Evolutionary conservation across 2,888 invertebrate species (phyloP).

Genomic region (Diaphora mendica): DNA sequence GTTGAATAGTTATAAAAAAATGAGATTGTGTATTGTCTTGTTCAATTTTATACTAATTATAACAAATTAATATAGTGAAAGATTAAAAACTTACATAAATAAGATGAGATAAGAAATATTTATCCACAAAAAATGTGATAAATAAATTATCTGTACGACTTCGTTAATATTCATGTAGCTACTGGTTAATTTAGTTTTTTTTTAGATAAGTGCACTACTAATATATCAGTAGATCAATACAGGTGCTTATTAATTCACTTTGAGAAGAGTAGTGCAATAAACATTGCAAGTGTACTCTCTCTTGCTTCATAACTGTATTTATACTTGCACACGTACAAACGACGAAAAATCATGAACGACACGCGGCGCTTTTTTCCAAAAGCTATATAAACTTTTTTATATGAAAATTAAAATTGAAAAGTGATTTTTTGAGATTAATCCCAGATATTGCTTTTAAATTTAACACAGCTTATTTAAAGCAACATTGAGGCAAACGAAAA

Average conservation of each 20-base stretch:
- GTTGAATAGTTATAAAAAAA: not conserved
- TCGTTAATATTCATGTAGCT: not conserved
- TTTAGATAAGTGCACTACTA: not conserved
- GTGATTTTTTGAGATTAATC: not conserved
- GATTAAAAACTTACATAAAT: not conserved
- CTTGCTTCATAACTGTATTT: not conserved
- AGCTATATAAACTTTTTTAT: no score
- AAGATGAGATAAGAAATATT: not conserved
- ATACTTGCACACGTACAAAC: no score
- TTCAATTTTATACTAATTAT: not conserved
- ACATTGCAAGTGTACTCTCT: not conserved
- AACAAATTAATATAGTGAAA: not conserved
- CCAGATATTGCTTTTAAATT: not conserved
- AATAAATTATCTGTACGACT: no score
- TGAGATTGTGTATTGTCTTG: not conserved
- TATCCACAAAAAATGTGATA: not conserved
- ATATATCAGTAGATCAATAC: not conserved
- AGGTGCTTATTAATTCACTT: not conserved
- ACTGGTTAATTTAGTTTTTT: not conserved
- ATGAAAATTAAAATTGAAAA: no score
- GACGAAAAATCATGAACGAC: no score
- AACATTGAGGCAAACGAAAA: not conserved
- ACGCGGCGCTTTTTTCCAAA: no score
- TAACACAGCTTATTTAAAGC: not conserved
- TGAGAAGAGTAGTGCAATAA: not conserved